Conservation (phyloP, 2,888 invertebrate species). For the Chymomyza caudatula region DNA sequence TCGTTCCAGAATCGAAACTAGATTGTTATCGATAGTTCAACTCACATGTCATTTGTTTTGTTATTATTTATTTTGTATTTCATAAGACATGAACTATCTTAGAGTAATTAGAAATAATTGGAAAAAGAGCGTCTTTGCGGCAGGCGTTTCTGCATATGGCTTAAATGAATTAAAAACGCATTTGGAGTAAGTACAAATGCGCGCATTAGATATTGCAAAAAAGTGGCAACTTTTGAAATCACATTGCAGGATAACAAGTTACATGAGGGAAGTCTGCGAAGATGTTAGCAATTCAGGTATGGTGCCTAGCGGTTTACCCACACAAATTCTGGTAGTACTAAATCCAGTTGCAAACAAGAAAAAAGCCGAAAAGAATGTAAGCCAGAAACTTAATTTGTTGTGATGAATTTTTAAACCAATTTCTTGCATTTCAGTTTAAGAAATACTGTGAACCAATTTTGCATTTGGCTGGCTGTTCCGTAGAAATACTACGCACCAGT, state of each 20-base stretch:
- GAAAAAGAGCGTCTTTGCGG: slow-evolving; percentile 90
- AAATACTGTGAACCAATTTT: slow-evolving; percentile 95
- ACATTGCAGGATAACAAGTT: slow-evolving; percentile 83
- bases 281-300: slow-evolving; percentile 86
- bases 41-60: not conserved
- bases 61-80: not conserved
- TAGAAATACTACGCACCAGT: slow-evolving; percentile 88
- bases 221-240: not conserved
- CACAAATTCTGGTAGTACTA: slow-evolving; percentile 90
- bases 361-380: slow-evolving; percentile 77
- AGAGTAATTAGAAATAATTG: slow-evolving; percentile 81
- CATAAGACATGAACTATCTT: slow-evolving; percentile 43
- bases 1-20: not conserved
- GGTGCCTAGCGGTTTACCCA: slow-evolving; percentile 81
- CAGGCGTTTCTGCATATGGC: slow-evolving; percentile 84
- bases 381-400: not conserved
- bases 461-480: slow-evolving; percentile 92
- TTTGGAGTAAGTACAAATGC: slow-evolving; percentile 83
- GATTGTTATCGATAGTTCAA: not conserved
- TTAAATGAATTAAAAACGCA: slow-evolving; percentile 83
- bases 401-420: not conserved
- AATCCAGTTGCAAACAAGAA: slow-evolving; percentile 94
- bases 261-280: slow-evolving; percentile 89
- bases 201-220: not conserved
- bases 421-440: slow-evolving; percentile 82